These are phyloP conservation scores for Tamias sibiricus DNA, from an alignment of 2,113 vertebrate species.

Conservation along the genomic window DNA sequence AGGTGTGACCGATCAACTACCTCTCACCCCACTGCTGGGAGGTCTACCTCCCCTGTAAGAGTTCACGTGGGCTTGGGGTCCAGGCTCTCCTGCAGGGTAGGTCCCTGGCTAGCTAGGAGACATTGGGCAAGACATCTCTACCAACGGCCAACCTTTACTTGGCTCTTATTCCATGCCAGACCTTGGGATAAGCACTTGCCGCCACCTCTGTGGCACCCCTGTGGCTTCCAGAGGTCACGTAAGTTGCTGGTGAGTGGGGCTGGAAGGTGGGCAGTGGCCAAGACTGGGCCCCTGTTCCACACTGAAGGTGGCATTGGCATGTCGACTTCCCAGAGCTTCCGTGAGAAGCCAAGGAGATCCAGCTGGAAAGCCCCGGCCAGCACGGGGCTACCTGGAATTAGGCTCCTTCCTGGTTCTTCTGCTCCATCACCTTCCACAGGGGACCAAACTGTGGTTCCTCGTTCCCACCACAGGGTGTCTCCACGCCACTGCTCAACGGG, in stretches of 20 bases:
- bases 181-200: neutral
- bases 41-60: neutral
- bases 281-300: too few species aligned
- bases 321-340: neutral
- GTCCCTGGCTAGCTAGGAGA: neutral
- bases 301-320: neutral
- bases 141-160: neutral
- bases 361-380: neutral
- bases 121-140: neutral
- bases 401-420: neutral
- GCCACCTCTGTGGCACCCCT: neutral
- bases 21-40: neutral
- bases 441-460: neutral
- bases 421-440: rapidly evolving
- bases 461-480: constrained; percentile 68
- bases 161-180: neutral
- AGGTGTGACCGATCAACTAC: neutral
- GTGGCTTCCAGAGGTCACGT: neutral
- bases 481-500: constrained; percentile 3
- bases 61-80: neutral
- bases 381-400: neutral
- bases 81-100: neutral
- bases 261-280: neutral
- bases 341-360: neutral
- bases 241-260: neutral